A percentile compares a stretch with the other conserved stretches of the same genome.
Evolutionary conservation across 2,888 invertebrate genomes (phyloP).

Genomic region (Lamproptera curius): DNA sequence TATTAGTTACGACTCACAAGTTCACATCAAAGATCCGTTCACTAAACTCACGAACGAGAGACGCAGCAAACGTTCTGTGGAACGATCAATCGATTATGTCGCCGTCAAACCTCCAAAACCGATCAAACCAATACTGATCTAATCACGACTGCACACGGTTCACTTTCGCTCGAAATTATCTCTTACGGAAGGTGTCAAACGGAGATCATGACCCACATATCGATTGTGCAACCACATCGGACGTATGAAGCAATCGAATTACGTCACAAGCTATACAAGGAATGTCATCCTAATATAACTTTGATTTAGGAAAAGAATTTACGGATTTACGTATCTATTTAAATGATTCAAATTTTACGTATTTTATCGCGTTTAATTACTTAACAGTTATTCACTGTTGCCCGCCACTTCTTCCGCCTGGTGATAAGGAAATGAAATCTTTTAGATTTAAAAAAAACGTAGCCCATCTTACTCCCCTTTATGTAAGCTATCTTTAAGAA

Average conservation of each 20-base stretch:
- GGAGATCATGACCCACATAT: constrained; percentile 13
- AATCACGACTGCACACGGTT: background rate
- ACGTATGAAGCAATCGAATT: constrained; percentile 7
- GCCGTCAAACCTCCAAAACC: background rate
- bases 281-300: no score
- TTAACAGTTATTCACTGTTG: no score
- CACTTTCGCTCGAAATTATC: background rate
- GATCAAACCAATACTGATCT: background rate
- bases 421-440: no score
- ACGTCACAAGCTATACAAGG: constrained; percentile 9
- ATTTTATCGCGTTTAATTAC: no score
- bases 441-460: no score
- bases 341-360: no score
- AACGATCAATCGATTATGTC: background rate
- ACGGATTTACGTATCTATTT: no score
- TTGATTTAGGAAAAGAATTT: no score
- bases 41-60: no score
- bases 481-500: no score
- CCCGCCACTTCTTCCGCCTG: no score
- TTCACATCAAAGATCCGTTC: background rate
- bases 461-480: no score
- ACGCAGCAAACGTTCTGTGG: background rate
- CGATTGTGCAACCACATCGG: constrained; percentile 8
- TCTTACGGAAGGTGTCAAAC: constrained; percentile 7
- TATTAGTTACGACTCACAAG: background rate